Percentiles rank a stretch among this genome's conserved stretches.
Conservation (phyloP, 35 echinoderm and acorn worm genomes). For the Stichopus chloronotus region DNA sequence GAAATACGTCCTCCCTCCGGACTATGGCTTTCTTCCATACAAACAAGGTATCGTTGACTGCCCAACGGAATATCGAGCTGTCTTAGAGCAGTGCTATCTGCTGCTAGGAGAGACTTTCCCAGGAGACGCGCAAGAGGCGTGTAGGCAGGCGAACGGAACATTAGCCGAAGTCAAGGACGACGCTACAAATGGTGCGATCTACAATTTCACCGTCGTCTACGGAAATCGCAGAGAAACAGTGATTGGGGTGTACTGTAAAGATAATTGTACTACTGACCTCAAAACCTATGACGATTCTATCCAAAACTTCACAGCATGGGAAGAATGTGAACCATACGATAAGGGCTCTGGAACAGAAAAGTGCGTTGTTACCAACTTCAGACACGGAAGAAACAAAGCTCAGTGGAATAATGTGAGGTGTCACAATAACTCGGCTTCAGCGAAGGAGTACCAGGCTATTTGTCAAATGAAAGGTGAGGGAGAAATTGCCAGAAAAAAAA, state of each 20-base stretch:
- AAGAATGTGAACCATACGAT: background rate
- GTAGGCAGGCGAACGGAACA: background rate
- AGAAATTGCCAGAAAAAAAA: too few species aligned
- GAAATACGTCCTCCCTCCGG: background rate
- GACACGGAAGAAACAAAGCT: background rate
- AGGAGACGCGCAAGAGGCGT: background rate
- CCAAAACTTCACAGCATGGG: slow-evolving; percentile 36
- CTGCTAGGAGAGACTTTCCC: background rate
- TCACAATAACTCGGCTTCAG: background rate
- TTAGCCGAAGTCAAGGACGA: slow-evolving; percentile 55
- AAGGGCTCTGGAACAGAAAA: background rate
- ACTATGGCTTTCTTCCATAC: background rate
- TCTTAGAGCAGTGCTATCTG: slow-evolving; percentile 38
- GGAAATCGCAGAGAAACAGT: slow-evolving; percentile 7
- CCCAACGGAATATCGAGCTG: background rate
- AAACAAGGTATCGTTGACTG: background rate
- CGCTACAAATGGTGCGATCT: slow-evolving; percentile 45
- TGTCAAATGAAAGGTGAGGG: slow-evolving; percentile 32
- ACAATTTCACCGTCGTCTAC: background rate
- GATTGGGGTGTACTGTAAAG: slow-evolving; percentile 21
- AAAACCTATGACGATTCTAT: background rate
- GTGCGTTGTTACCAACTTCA: slow-evolving; percentile 37
- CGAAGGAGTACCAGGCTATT: slow-evolving; percentile 11
- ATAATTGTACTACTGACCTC: background rate
- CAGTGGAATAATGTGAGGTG: slow-evolving; percentile 43